Conservation (phyloP, 1,140 invertebrate species). For the Steinernema khuongi region DNA sequence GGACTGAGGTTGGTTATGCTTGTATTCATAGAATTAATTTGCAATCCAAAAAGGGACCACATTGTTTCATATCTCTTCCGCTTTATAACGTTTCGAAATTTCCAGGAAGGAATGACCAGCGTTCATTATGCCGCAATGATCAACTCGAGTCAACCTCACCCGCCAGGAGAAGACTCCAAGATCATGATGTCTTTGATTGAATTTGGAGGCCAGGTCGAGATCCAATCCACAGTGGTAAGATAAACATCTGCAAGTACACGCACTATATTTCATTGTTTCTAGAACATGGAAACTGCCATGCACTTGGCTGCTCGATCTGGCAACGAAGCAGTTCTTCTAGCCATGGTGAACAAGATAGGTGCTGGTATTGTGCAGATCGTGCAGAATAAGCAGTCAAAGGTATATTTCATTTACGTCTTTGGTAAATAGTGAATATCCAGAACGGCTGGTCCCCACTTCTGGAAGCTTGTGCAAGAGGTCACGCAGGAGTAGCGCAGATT, state of each 20-base stretch:
- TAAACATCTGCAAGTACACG: constrained; percentile 4
- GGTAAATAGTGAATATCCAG: constrained; percentile 52
- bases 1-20: constrained; percentile 59
- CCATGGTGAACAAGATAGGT: constrained; percentile 83
- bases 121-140: constrained; percentile 72
- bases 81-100: not conserved
- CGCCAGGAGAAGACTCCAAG: constrained; percentile 76
- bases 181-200: constrained; percentile 80
- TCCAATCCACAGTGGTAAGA: constrained; percentile 71
- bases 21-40: not conserved
- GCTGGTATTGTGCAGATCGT: constrained; percentile 80
- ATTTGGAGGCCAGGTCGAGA: constrained; percentile 78
- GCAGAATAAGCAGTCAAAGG: constrained; percentile 79
- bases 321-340: constrained; percentile 85
- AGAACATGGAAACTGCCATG: constrained; percentile 76
- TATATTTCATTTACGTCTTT: constrained; percentile 35
- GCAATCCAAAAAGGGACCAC: not conserved
- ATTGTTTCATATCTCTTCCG: not conserved
- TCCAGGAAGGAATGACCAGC: constrained; percentile 79
- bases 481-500: constrained; percentile 64
- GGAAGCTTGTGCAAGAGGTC: constrained; percentile 72
- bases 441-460: constrained; percentile 89
- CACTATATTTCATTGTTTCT: no score
- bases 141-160: constrained; percentile 61
- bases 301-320: constrained; percentile 89